Evolutionary conservation across 2,888 invertebrate species (phyloP).

Genomic region (Spisula solida): DNA sequence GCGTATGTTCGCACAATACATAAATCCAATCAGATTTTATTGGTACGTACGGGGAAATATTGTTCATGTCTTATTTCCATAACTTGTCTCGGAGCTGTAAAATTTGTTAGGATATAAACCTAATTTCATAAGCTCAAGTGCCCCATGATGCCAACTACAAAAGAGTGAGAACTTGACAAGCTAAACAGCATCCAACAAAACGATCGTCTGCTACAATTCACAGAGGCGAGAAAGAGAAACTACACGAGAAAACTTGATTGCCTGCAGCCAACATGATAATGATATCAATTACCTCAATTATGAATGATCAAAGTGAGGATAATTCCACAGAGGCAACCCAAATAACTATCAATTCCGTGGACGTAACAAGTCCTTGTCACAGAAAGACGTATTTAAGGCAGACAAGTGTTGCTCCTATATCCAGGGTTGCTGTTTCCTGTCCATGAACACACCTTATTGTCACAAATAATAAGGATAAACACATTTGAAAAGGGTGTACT

Average conservation of each 20-base stretch:
- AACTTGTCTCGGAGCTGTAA: conserved; percentile 7
- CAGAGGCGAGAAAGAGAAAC: not conserved
- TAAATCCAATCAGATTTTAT: conserved; percentile 26
- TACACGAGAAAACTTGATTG: not conserved
- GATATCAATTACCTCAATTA: conserved; percentile 13
- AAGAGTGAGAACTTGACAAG: not conserved
- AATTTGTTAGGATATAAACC: conserved; percentile 17
- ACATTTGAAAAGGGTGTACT: no score
- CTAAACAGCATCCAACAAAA: not conserved
- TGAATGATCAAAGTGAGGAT: conserved; percentile 10
- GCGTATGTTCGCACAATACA: not conserved
- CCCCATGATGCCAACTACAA: not conserved
- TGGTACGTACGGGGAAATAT: conserved; percentile 18
- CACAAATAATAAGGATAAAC: no score
- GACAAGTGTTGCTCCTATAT: no score
- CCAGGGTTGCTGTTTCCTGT: no score
- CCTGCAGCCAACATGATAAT: not conserved
- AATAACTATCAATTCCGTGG: not conserved
- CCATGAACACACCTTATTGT: no score
- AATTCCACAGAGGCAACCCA: not conserved
- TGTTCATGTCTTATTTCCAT: conserved; percentile 23
- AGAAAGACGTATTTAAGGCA: not conserved
- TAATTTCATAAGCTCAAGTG: conserved; percentile 16
- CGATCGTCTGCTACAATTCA: not conserved
- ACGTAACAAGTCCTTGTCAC: conserved; percentile 13